These are phyloP conservation scores for Penaeus chinensis DNA, from an alignment of 1,140 invertebrate species.

Conservation along the genomic window DNA sequence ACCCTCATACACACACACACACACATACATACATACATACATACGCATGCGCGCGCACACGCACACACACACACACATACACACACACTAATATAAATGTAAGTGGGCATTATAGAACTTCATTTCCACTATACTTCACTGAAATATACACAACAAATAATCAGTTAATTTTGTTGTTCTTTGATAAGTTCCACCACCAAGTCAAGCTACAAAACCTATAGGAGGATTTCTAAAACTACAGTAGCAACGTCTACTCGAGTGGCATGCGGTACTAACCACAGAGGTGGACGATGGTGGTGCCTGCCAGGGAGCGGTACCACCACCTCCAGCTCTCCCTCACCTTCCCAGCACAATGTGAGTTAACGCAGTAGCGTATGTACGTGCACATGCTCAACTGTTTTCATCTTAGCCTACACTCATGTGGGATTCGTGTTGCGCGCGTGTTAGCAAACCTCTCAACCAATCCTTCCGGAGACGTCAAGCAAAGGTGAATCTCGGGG, in stretches of 20 bases:
- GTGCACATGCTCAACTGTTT: constrained; percentile 39
- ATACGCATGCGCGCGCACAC: too few species aligned
- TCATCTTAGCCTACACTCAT: constrained; percentile 36
- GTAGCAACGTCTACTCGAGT: background rate
- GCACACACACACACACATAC: too few species aligned
- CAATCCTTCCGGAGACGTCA: background rate
- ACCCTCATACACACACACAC: too few species aligned
- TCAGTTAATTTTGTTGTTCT: too few species aligned
- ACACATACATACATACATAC: background rate
- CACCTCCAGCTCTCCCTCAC: background rate
- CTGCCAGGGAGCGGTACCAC: constrained; percentile 17
- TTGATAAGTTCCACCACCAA: too few species aligned
- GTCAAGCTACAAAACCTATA: too few species aligned
- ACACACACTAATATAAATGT: too few species aligned
- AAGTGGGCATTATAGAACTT: too few species aligned
- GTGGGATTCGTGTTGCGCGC: background rate
- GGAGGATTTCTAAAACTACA: constrained; percentile 18
- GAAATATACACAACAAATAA: too few species aligned
- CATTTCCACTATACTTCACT: too few species aligned
- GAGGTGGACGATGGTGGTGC: background rate
- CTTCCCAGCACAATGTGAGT: background rate
- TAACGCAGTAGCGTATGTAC: constrained; percentile 17
- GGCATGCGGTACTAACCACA: constrained; percentile 45
- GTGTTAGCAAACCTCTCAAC: background rate
- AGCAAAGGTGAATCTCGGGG: too few species aligned